These are phyloP conservation scores for Cardiocondyla obscurior DNA, from an alignment of 1,140 invertebrate species.

Conservation along the genomic window DNA sequence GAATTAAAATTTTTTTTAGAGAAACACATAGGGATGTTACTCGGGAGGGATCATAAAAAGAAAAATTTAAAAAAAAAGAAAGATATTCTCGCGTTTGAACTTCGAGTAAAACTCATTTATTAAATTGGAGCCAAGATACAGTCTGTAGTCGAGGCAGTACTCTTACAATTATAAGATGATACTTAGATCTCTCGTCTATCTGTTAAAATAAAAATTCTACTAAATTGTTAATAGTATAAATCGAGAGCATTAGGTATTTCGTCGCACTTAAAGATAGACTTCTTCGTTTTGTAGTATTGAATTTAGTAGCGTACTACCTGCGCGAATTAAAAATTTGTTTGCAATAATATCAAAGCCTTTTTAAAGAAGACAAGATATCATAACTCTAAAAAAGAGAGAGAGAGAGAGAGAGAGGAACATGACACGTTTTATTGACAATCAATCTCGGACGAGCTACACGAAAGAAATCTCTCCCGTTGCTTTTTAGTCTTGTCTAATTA, in stretches of 20 bases:
- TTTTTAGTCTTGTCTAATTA: neutral
- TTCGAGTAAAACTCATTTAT: constrained; percentile 79
- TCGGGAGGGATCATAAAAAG: too few relatives aligned
- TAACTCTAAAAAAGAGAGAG: neutral
- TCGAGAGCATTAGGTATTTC: constrained; percentile 75
- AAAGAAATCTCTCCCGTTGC: constrained; percentile 17
- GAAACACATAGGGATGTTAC: neutral
- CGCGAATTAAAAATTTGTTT: constrained; percentile 10
- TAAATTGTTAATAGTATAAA: constrained; percentile 75
- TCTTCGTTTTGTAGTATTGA: constrained; percentile 60
- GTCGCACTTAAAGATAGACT: constrained; percentile 61
- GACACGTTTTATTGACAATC: neutral
- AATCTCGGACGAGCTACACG: neutral
- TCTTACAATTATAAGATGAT: constrained; percentile 78
- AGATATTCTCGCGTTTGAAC: neutral
- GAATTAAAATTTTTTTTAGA: neutral
- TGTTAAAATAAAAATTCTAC: constrained; percentile 76
- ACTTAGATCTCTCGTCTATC: constrained; percentile 71
- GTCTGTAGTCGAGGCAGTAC: constrained; percentile 79
- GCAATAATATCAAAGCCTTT: constrained; percentile 14
- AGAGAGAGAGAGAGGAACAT: neutral
- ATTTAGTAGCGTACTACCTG: constrained; percentile 46
- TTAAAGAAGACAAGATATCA: neutral
- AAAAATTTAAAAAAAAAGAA: too few relatives aligned
- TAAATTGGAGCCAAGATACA: constrained; percentile 79